Percentiles rank a stretch among this genome's conserved stretches.
These are phyloP conservation scores for Ophraella communa DNA, from an alignment of 2,888 invertebrate species.

Conservation along the genomic window DNA sequence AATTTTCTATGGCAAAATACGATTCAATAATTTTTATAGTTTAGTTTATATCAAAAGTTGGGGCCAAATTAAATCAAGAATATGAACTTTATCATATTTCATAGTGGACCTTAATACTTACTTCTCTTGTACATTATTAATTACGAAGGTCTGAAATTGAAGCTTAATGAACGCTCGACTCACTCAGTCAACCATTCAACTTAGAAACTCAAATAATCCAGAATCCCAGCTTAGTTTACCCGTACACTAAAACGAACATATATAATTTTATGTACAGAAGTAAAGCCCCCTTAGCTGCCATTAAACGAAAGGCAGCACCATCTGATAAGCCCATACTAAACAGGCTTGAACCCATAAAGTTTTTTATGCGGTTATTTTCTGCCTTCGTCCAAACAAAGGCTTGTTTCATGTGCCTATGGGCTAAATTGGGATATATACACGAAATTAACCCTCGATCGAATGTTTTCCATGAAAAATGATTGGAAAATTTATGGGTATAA, in stretches of 20 bases:
- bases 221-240: slow-evolving; percentile 16
- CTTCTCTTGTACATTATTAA: no score
- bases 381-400: slow-evolving; percentile 24
- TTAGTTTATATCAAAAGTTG: no score
- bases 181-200: neutral
- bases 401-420: slow-evolving; percentile 18
- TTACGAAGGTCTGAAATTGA: no score
- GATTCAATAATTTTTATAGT: no score
- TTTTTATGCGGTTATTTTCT: slow-evolving; percentile 32
- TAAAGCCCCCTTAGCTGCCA: slow-evolving; percentile 24
- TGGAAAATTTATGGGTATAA: slow-evolving; percentile 2
- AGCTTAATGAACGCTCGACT: neutral
- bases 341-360: slow-evolving; percentile 22
- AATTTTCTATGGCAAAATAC: no score
- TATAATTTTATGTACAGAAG: slow-evolving; percentile 25
- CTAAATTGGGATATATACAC: slow-evolving; percentile 12
- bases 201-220: slow-evolving; percentile 8
- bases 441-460: slow-evolving; percentile 21
- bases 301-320: slow-evolving; percentile 26
- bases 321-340: slow-evolving; percentile 32
- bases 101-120: no score
- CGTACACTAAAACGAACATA: slow-evolving; percentile 15
- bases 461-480: slow-evolving; percentile 6
- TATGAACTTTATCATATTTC: no score
- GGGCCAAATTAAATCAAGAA: no score